These are phyloP conservation scores for Bimastos eiseni DNA, from an alignment of 2,888 invertebrate species.

Conservation along the genomic window DNA sequence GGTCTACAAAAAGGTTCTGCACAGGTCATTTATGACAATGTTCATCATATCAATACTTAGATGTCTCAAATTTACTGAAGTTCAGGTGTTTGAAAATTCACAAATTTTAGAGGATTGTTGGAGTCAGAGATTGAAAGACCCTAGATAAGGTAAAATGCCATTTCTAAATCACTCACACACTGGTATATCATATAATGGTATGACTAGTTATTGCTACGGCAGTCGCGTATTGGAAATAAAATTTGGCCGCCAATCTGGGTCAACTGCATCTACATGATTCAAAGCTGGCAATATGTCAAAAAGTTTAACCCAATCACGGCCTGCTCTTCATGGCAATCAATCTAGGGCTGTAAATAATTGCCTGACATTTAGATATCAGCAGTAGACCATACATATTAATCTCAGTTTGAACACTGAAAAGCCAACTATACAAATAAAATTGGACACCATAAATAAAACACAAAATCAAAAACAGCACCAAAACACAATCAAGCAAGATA, in stretches of 20 bases:
- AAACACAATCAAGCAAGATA: not conserved
- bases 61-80: not conserved
- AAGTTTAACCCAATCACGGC: not conserved
- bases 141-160: not conserved
- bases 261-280: too few species aligned
- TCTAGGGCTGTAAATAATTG: too few species aligned
- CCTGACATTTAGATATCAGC: not conserved
- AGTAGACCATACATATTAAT: not conserved
- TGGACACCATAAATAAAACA: not conserved
- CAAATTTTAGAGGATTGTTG: not conserved
- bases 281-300: not conserved
- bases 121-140: not conserved
- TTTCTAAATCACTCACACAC: not conserved
- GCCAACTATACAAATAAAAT: not conserved
- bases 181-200: too few species aligned
- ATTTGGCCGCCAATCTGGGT: not conserved
- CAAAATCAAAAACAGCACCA: not conserved
- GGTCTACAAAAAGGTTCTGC: not conserved
- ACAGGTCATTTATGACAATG: not conserved
- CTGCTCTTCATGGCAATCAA: not conserved
- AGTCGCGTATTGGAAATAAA: not conserved
- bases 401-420: not conserved
- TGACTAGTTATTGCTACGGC: too few species aligned
- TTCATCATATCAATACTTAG: not conserved
- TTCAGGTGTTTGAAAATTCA: not conserved